A percentile compares a stretch with the other conserved stretches of the same genome.
phyloP scores from a whole-genome alignment of 1,140 invertebrate genomes.

The Lepidostoma basale region DNA sequence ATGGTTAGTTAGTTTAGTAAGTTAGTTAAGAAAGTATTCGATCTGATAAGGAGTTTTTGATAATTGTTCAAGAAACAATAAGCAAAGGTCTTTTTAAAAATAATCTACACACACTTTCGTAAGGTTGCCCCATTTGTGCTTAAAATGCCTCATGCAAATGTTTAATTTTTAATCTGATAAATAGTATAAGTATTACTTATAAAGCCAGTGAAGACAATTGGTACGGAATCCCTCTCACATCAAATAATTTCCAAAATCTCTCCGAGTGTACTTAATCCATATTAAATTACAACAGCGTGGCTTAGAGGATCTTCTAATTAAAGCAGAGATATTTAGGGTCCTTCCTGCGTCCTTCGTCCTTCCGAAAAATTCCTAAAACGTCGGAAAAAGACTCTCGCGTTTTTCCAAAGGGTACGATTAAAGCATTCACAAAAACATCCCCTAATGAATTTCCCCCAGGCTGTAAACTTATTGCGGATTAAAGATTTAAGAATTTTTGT shows the following conservation, averaged over 20 bases:
- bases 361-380: not conserved
- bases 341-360: not conserved
- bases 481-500: not conserved
- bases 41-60: too few relatives aligned
- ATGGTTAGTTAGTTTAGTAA: too few relatives aligned
- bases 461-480: too few relatives aligned
- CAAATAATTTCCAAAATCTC: not conserved
- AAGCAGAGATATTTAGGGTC: not conserved
- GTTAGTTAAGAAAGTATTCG: too few relatives aligned
- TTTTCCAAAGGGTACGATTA: too few relatives aligned
- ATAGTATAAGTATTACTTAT: not conserved
- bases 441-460: not conserved
- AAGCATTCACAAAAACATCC: not conserved
- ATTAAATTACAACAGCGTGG: not conserved
- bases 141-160: not conserved
- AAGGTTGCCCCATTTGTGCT: too few relatives aligned
- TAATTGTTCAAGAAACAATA: not conserved
- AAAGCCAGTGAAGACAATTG: too few relatives aligned
- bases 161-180: not conserved
- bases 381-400: too few relatives aligned
- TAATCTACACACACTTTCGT: not conserved
- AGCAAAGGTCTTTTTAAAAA: not conserved
- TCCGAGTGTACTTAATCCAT: not conserved
- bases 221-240: too few relatives aligned
- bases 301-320: not conserved